These are phyloP conservation scores for Microctonus aethiopoides DNA, from an alignment of 2,888 invertebrate genomes.

Conservation along the genomic window DNA sequence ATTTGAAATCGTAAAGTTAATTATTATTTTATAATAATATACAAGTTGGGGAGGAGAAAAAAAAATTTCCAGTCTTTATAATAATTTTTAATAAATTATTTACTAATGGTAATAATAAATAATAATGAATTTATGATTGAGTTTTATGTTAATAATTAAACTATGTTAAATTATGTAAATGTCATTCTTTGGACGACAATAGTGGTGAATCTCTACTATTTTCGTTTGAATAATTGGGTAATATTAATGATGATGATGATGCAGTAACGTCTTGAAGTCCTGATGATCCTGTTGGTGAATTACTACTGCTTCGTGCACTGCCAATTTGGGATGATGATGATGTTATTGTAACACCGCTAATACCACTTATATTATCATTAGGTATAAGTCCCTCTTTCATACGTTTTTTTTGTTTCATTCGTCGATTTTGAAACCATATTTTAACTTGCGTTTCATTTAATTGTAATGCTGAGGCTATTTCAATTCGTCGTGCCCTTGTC, in stretches of 20 bases:
- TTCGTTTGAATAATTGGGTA: constrained; percentile 70
- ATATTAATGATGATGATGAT: constrained; percentile 1
- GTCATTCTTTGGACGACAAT: constrained; percentile 59
- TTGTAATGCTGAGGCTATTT: constrained; percentile 95
- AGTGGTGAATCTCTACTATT: constrained; percentile 77
- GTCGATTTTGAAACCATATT: constrained; percentile 98
- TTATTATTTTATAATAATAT: no score
- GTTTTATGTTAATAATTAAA: no score
- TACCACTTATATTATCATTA: constrained; percentile 66
- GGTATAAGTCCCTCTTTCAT: constrained; percentile 92
- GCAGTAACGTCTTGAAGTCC: constrained; percentile 52
- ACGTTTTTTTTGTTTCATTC: constrained; percentile 98
- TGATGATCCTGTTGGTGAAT: constrained; percentile 62
- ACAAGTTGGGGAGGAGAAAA: neutral
- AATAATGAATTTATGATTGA: neutral
- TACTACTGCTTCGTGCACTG: constrained; percentile 61
- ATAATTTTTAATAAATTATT: neutral
- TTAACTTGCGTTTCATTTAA: constrained; percentile 98
- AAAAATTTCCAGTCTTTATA: neutral
- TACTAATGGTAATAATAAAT: neutral
- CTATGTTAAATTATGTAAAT: constrained; percentile 4
- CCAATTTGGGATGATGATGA: constrained; percentile 59
- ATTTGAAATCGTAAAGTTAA: neutral
- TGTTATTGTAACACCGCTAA: constrained; percentile 42
- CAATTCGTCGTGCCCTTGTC: constrained; percentile 95